Percentiles rank a stretch among this genome's conserved stretches.
These are phyloP conservation scores for Ficedula albicollis DNA, from an alignment of 2,797 vertebrate species.

Conservation along the genomic window DNA sequence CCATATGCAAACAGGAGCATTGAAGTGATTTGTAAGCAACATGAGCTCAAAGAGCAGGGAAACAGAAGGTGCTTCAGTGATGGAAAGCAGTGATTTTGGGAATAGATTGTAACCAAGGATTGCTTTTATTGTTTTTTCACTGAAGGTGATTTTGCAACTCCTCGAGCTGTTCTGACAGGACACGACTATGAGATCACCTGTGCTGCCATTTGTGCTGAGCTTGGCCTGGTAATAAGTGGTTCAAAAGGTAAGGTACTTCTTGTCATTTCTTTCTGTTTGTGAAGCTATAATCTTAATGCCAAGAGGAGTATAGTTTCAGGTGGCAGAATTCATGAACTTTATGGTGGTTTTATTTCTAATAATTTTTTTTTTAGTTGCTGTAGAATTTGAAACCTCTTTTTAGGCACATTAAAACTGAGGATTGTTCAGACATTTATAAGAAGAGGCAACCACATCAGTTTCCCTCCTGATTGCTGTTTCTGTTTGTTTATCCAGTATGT, in stretches of 20 bases:
- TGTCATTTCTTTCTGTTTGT: background rate
- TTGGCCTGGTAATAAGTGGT: conserved; percentile 95
- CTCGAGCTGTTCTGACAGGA: conserved; percentile 91
- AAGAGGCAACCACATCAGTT: background rate
- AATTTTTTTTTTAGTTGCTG: background rate
- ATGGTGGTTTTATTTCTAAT: background rate
- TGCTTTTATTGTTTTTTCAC: conserved; percentile 22
- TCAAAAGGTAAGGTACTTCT: conserved; percentile 85
- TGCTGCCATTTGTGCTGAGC: conserved; percentile 91
- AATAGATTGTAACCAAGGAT: background rate
- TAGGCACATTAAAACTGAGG: background rate
- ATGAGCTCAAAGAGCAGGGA: background rate
- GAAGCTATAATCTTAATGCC: background rate
- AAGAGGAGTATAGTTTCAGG: background rate
- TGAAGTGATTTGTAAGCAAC: background rate
- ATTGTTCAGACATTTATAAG: background rate
- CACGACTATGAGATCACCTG: conserved; percentile 96
- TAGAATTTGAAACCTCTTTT: background rate
- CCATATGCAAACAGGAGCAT: background rate
- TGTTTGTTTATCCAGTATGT: background rate
- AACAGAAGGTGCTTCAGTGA: background rate
- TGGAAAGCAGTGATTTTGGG: background rate
- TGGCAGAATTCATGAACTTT: background rate
- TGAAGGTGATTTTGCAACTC: conserved; percentile 87
- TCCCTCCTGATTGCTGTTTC: background rate